Evolutionary conservation across 1,140 invertebrate species (phyloP).

Genomic region (Drosophila orosa): DNA sequence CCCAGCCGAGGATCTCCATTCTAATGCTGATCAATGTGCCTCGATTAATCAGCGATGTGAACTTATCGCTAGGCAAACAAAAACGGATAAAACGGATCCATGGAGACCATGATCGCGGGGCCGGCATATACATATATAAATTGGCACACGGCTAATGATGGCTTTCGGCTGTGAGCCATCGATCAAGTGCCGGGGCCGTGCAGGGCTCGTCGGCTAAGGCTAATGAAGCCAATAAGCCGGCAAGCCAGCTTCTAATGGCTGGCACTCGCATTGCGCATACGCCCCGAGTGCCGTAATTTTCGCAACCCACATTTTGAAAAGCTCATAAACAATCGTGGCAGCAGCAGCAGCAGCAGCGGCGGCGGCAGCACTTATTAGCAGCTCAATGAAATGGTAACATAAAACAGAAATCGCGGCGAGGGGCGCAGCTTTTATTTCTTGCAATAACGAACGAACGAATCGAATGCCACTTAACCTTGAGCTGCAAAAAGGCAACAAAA

Average conservation of each 20-base stretch:
- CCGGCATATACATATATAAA: slow-evolving; percentile 18
- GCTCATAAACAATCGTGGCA: slow-evolving; percentile 66
- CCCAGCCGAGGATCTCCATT: background rate
- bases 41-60: slow-evolving; percentile 35
- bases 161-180: slow-evolving; percentile 31
- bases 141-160: slow-evolving; percentile 47
- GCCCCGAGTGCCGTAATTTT: slow-evolving; percentile 46
- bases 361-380: slow-evolving; percentile 68
- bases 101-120: slow-evolving; percentile 6
- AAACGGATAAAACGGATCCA: slow-evolving; percentile 3
- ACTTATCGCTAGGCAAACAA: slow-evolving; percentile 35
- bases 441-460: slow-evolving; percentile 71
- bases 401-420: slow-evolving; percentile 37
- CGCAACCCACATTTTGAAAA: slow-evolving; percentile 64
- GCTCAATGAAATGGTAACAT: slow-evolving; percentile 73
- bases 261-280: slow-evolving; percentile 39
- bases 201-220: slow-evolving; percentile 23
- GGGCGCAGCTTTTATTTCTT: slow-evolving; percentile 71
- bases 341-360: slow-evolving; percentile 40
- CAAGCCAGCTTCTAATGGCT: slow-evolving; percentile 27
- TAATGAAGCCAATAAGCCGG: slow-evolving; percentile 29
- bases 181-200: slow-evolving; percentile 26
- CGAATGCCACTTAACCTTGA: slow-evolving; percentile 76
- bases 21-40: slow-evolving; percentile 29
- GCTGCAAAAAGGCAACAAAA: slow-evolving; percentile 50